Percentiles rank a stretch among this genome's conserved stretches.
Evolutionary conservation across 2,113 vertebrate genomes (phyloP).

Genomic region (Hydropotes inermis): DNA sequence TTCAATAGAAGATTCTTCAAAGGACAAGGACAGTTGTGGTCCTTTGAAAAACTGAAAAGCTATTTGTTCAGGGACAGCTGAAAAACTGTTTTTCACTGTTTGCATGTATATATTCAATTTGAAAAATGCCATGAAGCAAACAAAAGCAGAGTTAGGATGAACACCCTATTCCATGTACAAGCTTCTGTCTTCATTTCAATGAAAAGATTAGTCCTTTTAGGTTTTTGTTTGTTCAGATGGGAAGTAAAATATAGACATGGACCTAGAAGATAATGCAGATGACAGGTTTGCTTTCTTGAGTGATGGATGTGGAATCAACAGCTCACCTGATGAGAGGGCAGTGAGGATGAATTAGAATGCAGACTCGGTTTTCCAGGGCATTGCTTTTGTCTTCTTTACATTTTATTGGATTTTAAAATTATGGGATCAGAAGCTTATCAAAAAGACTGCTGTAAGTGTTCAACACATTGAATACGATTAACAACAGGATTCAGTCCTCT

Average conservation of each 20-base stretch:
- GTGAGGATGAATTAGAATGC: neutral
- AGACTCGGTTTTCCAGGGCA: neutral
- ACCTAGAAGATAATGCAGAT: neutral
- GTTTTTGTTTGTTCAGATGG: neutral
- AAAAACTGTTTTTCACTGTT: neutral
- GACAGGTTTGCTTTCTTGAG: neutral
- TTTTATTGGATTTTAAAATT: constrained; percentile 1
- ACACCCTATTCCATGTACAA: neutral
- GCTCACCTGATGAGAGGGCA: neutral
- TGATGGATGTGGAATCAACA: neutral
- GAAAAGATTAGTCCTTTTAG: neutral
- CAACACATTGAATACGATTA: neutral
- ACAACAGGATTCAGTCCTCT: neutral
- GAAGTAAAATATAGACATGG: neutral
- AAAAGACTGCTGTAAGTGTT: neutral
- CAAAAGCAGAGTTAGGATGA: neutral
- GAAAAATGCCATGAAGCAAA: neutral
- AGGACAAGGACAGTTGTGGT: neutral
- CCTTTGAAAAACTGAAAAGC: neutral
- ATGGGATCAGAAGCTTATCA: neutral
- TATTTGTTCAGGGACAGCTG: neutral
- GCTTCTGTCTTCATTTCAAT: neutral
- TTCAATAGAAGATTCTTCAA: neutral
- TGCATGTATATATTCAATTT: neutral
- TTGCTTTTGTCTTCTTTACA: neutral